Conservation (phyloP, 1,140 invertebrate genomes). For the Phymastichus coffea region DNA sequence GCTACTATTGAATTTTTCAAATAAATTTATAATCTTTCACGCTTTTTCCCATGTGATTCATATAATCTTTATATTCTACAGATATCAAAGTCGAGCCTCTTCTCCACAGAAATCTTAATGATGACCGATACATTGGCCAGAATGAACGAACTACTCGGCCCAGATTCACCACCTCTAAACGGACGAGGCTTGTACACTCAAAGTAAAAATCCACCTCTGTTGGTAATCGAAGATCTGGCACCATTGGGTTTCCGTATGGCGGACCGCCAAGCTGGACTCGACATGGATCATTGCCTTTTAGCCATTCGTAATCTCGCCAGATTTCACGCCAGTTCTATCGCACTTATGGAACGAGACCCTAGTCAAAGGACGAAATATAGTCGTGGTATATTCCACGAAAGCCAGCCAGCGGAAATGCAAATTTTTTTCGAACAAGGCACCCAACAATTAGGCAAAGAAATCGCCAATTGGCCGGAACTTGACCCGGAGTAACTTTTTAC, state of each 20-base stretch:
- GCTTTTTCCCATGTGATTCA: too few relatives aligned
- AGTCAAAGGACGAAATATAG: constrained; percentile 41
- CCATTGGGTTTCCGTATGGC: constrained; percentile 60
- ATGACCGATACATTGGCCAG: constrained; percentile 45
- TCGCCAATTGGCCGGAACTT: constrained; percentile 46
- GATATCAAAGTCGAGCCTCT: constrained; percentile 38
- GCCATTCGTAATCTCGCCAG: constrained; percentile 59
- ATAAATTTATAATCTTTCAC: too few relatives aligned
- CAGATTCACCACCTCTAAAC: constrained; percentile 24
- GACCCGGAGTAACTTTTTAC: too few relatives aligned
- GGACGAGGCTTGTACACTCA: constrained; percentile 43
- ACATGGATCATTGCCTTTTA: constrained; percentile 54
- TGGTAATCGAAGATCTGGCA: constrained; percentile 60
- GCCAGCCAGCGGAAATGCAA: constrained; percentile 34
- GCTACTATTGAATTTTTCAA: too few relatives aligned
- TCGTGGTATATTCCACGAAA: constrained; percentile 46
- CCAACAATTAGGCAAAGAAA: constrained; percentile 35
- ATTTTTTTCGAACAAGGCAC: constrained; percentile 38
- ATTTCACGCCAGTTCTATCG: constrained; percentile 61
- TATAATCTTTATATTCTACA: too few relatives aligned
- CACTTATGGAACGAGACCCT: constrained; percentile 56
- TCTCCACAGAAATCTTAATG: constrained; percentile 48
- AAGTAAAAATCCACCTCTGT: constrained; percentile 44
- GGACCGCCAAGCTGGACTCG: constrained; percentile 56
- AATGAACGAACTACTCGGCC: constrained; percentile 42